Conservation (phyloP, 2,113 vertebrate species). For the Leptobrachium leishanense region DNA sequence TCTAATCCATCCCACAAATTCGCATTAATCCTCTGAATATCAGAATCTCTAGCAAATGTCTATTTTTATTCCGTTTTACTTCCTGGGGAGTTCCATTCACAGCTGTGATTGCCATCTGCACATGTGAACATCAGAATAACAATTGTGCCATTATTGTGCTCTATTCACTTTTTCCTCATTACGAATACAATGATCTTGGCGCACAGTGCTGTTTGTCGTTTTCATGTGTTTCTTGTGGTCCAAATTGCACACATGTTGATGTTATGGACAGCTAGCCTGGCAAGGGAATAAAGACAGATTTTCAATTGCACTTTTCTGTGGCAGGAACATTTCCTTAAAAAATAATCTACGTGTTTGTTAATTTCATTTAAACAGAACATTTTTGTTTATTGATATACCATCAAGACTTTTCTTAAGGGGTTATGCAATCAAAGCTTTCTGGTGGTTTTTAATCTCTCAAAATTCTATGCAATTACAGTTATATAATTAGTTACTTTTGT, state of each 20-base stretch:
- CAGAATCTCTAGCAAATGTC: background rate
- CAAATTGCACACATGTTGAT: background rate
- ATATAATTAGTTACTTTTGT: too few relatives aligned
- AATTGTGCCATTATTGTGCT: background rate
- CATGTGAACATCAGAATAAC: slow-evolving; percentile 1
- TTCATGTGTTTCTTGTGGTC: background rate
- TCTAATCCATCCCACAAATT: too few relatives aligned
- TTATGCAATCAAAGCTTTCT: too few relatives aligned
- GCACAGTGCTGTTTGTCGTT: background rate
- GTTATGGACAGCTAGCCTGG: background rate
- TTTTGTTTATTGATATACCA: background rate
- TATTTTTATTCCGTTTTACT: background rate
- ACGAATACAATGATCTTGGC: background rate
- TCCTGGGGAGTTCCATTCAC: background rate
- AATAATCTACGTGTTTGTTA: background rate
- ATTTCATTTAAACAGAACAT: background rate
- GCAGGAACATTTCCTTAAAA: background rate
- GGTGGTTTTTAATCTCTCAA: too few relatives aligned
- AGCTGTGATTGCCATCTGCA: background rate
- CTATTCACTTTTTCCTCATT: background rate
- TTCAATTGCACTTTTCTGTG: background rate
- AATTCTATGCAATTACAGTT: too few relatives aligned
- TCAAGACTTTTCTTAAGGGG: background rate
- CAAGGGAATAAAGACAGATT: background rate
- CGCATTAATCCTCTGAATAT: background rate